Evolutionary conservation across 2,797 vertebrate species (phyloP).

Genomic region (Coendou prehensilis): DNA sequence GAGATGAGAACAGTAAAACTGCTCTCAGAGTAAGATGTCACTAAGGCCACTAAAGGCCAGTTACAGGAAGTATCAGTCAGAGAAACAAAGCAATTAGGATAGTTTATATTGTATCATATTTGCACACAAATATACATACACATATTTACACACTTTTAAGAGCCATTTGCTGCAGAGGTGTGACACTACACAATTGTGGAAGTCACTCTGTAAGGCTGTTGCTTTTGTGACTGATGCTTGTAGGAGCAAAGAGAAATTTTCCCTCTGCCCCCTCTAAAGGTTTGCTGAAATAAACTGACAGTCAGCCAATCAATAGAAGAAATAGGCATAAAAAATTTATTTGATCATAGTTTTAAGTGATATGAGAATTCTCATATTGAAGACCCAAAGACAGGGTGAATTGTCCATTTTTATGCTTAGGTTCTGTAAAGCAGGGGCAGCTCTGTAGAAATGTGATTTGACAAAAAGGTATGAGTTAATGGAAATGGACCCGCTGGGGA

Average conservation of each 20-base stretch:
- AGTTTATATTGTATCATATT: background rate
- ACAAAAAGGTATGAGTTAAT: slow-evolving; percentile 22
- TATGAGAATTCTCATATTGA: background rate
- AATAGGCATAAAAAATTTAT: slow-evolving; percentile 1
- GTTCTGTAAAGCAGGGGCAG: background rate
- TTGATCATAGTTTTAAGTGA: slow-evolving; percentile 52
- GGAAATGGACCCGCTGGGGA: background rate
- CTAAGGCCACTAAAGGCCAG: background rate
- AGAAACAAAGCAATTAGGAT: background rate
- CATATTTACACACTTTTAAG: background rate
- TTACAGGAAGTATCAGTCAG: background rate
- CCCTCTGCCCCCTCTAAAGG: background rate
- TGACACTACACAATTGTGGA: background rate
- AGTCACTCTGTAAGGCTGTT: background rate
- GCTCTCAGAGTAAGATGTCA: background rate
- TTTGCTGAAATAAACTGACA: slow-evolving; percentile 44
- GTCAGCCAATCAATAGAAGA: background rate
- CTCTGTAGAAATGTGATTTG: background rate
- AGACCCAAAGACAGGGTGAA: slow-evolving; percentile 15
- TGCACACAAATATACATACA: background rate
- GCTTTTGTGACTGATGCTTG: background rate
- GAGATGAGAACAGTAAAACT: background rate
- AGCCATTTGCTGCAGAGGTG: background rate
- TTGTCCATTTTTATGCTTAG: background rate
- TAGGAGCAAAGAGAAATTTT: background rate